Evolutionary conservation across 2,888 invertebrate genomes (phyloP).

Genomic region (Oeneis ivallda): DNA sequence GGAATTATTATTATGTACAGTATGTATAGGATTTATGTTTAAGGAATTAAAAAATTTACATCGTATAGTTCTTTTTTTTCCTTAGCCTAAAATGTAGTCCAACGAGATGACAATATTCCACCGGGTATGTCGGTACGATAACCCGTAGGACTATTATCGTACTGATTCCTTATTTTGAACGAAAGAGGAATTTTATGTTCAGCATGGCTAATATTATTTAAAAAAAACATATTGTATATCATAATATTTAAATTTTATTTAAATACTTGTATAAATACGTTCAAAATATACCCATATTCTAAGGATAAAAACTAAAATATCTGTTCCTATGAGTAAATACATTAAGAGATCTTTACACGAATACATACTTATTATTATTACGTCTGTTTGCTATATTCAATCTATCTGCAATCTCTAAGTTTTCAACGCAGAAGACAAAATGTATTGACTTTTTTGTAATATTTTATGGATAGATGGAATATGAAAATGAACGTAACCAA

Average conservation of each 20-base stretch:
- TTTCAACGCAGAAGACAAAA: no score
- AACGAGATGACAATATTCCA: no score
- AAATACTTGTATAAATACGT: slow-evolving; percentile 5
- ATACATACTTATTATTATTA: neutral
- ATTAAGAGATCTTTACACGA: slow-evolving; percentile 17
- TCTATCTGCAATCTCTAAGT: no score
- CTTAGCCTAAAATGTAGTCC: no score
- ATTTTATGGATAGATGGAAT: no score
- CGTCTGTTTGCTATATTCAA: neutral
- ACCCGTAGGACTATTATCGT: no score
- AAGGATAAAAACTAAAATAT: slow-evolving; percentile 1
- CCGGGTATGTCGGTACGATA: no score
- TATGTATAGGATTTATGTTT: neutral
- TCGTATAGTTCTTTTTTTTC: neutral
- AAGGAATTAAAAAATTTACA: slow-evolving; percentile 3
- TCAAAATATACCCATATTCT: neutral
- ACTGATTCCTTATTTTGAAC: no score
- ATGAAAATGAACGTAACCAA: no score
- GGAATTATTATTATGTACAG: slow-evolving; percentile 13
- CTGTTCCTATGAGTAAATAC: neutral
- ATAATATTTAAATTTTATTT: neutral
- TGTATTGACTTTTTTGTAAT: no score
- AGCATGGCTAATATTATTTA: no score
- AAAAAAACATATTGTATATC: neutral
- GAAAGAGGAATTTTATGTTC: no score